These are phyloP conservation scores for Dermochelys coriacea DNA, from an alignment of 2,797 vertebrate species.

Conservation along the genomic window DNA sequence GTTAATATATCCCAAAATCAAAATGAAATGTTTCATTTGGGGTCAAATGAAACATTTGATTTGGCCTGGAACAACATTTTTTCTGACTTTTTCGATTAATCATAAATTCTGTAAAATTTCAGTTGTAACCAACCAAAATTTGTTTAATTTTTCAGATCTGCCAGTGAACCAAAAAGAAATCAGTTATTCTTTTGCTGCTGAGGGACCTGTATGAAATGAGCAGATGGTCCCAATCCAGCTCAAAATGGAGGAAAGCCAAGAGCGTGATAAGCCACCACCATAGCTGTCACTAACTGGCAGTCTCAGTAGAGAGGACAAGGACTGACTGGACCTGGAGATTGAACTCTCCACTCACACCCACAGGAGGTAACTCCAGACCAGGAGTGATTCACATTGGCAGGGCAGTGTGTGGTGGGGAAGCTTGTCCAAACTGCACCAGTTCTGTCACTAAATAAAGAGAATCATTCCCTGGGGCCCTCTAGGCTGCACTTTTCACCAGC, in stretches of 20 bases:
- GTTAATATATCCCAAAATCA: not conserved
- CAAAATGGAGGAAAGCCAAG: not conserved
- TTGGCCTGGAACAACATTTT: not conserved
- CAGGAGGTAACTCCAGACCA: conserved; percentile 4
- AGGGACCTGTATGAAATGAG: not conserved
- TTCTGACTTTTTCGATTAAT: not conserved
- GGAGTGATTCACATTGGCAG: conserved; percentile 38
- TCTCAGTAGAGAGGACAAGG: not conserved
- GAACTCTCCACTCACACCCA: not conserved
- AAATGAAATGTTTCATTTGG: not conserved
- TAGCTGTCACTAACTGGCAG: not conserved
- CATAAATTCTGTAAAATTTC: not conserved
- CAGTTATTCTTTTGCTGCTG: not conserved
- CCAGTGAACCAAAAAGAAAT: not conserved
- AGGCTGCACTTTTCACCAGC: conserved; percentile 65
- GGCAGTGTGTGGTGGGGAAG: not conserved
- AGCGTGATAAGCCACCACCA: not conserved
- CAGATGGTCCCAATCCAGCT: not conserved
- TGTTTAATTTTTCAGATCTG: not conserved
- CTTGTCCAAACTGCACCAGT: not conserved
- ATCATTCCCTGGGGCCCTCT: conserved; percentile 49
- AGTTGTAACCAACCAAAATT: not conserved
- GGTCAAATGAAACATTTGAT: not conserved
- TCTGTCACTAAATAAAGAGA: conserved; percentile 62
- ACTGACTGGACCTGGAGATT: not conserved